These are phyloP conservation scores for Odontamblyopus lacepedii DNA, from an alignment of 2,797 vertebrate species.

Conservation along the genomic window DNA sequence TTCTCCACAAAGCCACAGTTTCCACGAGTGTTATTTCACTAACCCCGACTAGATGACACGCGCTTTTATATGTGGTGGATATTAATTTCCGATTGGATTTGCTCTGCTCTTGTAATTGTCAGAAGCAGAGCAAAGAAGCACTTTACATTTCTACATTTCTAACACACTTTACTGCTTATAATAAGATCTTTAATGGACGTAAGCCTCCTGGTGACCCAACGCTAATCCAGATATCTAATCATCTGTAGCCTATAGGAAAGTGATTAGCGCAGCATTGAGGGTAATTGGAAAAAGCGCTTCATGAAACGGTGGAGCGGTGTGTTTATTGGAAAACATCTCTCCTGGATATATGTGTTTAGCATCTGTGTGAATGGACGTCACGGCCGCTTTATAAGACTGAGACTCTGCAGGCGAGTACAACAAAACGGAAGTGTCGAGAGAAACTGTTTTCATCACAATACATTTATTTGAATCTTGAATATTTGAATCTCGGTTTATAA, in stretches of 20 bases:
- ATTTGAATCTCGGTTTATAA: too few species aligned
- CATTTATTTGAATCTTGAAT: too few species aligned
- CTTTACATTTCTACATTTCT: neutral
- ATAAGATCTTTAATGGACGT: neutral
- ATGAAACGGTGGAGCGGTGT: neutral
- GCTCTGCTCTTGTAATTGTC: neutral
- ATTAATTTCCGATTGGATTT: neutral
- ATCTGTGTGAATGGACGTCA: neutral
- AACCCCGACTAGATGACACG: neutral
- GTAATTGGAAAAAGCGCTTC: neutral
- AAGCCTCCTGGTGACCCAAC: neutral
- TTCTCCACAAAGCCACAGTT: neutral
- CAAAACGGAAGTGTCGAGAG: too few species aligned
- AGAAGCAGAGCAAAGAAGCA: neutral
- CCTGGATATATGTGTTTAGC: neutral
- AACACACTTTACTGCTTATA: neutral
- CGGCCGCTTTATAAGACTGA: neutral
- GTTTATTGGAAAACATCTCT: neutral
- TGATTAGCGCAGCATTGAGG: neutral
- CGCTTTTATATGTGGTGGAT: neutral
- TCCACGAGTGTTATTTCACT: neutral
- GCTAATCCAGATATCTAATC: neutral
- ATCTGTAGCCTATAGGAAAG: neutral
- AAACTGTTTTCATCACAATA: too few species aligned
- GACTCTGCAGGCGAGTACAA: too few species aligned